Base-by-base conservation (phyloP, 2,113 vertebrate genomes). In the Hyperopisus bebe region DNA sequence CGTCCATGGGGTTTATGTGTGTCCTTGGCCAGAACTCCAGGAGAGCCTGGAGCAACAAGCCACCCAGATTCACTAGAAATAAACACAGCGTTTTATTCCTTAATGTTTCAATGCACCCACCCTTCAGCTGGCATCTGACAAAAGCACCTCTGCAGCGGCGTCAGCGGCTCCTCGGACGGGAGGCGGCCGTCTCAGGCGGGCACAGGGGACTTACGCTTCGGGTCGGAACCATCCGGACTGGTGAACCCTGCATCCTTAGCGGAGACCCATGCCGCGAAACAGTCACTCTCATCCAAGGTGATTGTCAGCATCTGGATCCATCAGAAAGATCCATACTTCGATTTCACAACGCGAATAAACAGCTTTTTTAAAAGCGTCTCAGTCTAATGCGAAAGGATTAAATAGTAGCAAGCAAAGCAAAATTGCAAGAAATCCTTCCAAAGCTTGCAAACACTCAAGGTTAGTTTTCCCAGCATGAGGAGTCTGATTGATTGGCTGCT, bases 201-300 rank as follows among this genome's bases (percentile, higher is more conserved):
- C 11, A 35, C 27, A 4, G 82, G 85, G n/a, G 3, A 95, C 97
- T 94, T 95, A 99, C 98, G 88, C 94, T 99, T 99, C 89, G 98
- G 98, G 94, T 99, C 98, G 0, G 98, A 99, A 50, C 98, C 98
- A 88, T 99, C 98, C 0, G 97, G 96, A 92, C 98, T 99, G 90
- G 96, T 98, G 94, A 99, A 99, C 6, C 98, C 98, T 7, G 98
- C 98, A 62, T 99, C 98, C 92, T 99, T 99, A 88, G 98, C 98
- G 46, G 98, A 99, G 50, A 99, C 98, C 98, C 98, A 99, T 62
- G 98, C 98, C 88, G 98, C 98, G 89, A 99, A 99, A 92, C 98
- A 99, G 94, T 99, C 98, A 42, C 98, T 99, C 94, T 99, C 98
- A 89, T 99, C 98, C 94, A 99, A 91, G 31, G 98, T 99, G 93